Base-by-base conservation (phyloP, 2,113 vertebrate genomes). In the Ophthalmotilapia sp. region DNA sequence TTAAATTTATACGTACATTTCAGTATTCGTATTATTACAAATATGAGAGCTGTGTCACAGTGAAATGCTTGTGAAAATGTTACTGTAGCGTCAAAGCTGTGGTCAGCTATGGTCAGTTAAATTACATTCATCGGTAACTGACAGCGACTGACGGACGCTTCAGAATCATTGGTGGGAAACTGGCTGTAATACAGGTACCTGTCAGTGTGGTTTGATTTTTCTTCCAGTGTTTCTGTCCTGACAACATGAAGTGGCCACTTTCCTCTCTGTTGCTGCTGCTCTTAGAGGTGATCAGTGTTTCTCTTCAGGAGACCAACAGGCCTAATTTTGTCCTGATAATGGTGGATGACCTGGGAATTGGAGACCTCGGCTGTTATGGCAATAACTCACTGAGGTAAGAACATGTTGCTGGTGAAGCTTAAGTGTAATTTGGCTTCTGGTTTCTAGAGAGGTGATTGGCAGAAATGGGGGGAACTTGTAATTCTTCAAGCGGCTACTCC, bases 261-360 rank as follows among this genome's bases (percentile, higher is more conserved):
- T 49, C 95, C 19, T 26, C 94, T 11, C 94, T 56, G 80, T 65
- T 80, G 31, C 83, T 90, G 23, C 55, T 94, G 65, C 29, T 94
- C 6, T 31, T 82, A 36, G 49, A 2, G 58, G 0, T 60, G 4
- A 68, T 80, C 88, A 36, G 31, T 13, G 85, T 47, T 29, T 86
- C 81, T 47, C 36, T 29, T 8, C 73, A 26, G 84, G 85, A 70
- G 14, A 45, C 1, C n/a, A 10, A 3, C 21, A 93, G 6, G 92
- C 97, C 97, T 11, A 98, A 95, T 82, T 89, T 98, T 4, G 85
- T 99, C 68, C 89, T 99, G 86, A 89, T 98, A 80, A 96, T 98
- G 97, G 97, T 97, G 51, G 98, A 99, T 15, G 98, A 99, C 95
- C 92, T 99, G 9, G 98, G 98, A 84, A 97, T 98, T 10, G 98